phyloP scores from a whole-genome alignment of 2,797 vertebrate species.

The Spea hammondii region DNA sequence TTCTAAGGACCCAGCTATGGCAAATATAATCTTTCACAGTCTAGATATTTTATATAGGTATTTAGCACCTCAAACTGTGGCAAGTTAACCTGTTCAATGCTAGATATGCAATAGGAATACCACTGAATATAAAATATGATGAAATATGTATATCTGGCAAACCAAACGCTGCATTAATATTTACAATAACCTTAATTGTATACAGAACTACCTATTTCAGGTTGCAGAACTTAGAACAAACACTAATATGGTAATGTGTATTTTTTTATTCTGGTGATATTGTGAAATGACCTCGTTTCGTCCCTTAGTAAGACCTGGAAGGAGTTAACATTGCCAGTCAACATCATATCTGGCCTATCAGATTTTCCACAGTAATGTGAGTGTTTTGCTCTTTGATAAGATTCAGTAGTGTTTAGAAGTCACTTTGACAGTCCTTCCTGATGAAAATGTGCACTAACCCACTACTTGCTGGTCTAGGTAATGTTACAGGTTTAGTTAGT shows the following conservation, averaged over 20 bases:
- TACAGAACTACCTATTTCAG: background rate
- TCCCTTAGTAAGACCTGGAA: background rate
- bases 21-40: no score
- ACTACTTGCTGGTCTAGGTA: conserved; percentile 13
- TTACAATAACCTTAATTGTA: no score
- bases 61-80: no score
- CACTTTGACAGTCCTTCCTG: conserved; percentile 50
- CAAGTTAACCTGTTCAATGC: no score
- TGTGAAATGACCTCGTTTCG: background rate
- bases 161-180: no score
- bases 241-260: background rate
- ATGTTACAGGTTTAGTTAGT: background rate
- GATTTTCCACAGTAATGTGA: conserved; percentile 43
- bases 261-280: background rate
- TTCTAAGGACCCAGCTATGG: no score
- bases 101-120: no score
- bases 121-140: no score
- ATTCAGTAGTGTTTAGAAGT: conserved; percentile 37
- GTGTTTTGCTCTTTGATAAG: conserved; percentile 45
- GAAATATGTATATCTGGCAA: no score
- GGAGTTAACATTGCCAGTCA: conserved; percentile 34
- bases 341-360: conserved; percentile 46
- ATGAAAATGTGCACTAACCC: conserved; percentile 26
- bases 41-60: no score
- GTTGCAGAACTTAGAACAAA: background rate